These are phyloP conservation scores for Gadopsis marmoratus DNA, from an alignment of 2,797 vertebrate species.

Conservation along the genomic window DNA sequence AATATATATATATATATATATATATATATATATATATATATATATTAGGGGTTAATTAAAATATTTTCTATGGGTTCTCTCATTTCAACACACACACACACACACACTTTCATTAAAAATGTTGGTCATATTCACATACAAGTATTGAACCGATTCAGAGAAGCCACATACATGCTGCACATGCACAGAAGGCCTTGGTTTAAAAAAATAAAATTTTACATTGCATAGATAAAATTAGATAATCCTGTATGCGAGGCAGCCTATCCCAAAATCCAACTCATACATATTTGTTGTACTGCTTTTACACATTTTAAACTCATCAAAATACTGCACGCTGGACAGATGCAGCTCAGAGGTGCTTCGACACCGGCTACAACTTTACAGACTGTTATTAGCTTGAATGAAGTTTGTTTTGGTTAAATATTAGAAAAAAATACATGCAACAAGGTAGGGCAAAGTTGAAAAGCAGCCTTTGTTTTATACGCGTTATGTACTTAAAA, in stretches of 20 bases:
- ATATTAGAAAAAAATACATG: conserved; percentile 55
- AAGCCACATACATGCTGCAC: conserved; percentile 36
- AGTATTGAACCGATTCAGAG: conserved; percentile 41
- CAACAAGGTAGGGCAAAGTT: conserved; percentile 6
- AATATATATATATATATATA: no score
- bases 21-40: conserved; percentile 11
- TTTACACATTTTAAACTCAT: conserved; percentile 21
- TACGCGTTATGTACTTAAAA: conserved; percentile 34
- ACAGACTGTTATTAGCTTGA: conserved; percentile 25
- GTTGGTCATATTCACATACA: conserved; percentile 70
- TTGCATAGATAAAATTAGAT: conserved; percentile 76
- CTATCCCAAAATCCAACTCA: conserved; percentile 31
- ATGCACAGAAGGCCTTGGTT: conserved; percentile 44
- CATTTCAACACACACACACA: conserved; percentile 35
- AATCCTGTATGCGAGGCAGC: conserved; percentile 27
- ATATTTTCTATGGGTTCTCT: conserved; percentile 63
- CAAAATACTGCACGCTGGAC: conserved; percentile 28
- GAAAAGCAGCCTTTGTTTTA: conserved; percentile 53
- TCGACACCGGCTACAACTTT: conserved; percentile 29
- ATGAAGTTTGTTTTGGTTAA: conserved; percentile 59
- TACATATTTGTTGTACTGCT: conserved; percentile 32
- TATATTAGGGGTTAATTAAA: conserved; percentile 78
- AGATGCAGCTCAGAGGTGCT: conserved; percentile 26
- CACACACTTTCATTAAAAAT: conserved; percentile 32
- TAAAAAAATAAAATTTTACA: conserved; percentile 72